Conservation (phyloP, 2,797 vertebrate genomes). For the Ptychadena robeensis region DNA sequence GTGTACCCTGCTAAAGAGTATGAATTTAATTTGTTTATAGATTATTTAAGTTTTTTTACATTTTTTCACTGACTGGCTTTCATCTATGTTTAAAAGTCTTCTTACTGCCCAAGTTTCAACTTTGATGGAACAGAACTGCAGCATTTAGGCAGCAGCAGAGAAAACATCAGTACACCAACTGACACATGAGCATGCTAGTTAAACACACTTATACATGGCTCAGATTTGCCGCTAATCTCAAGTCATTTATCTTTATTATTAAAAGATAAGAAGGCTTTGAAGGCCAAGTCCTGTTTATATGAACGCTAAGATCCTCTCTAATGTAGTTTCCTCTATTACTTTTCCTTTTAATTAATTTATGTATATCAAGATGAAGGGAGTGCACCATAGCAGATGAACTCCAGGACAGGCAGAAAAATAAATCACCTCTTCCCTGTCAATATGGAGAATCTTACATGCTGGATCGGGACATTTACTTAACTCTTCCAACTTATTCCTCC, state of each 20-base stretch:
- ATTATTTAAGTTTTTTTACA: background rate
- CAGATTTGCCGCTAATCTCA: constrained; percentile 55
- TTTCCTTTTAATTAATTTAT: constrained; percentile 70
- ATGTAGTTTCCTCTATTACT: constrained; percentile 79
- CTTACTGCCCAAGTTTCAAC: background rate
- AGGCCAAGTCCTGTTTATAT: constrained; percentile 77
- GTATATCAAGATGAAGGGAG: constrained; percentile 83
- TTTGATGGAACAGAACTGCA: constrained; percentile 30
- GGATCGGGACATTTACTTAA: constrained; percentile 67
- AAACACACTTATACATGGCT: constrained; percentile 40
- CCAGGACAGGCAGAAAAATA: constrained; percentile 77
- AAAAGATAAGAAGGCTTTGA: constrained; percentile 74
- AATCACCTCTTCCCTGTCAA: constrained; percentile 76
- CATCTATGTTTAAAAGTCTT: background rate
- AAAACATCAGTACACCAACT: constrained; percentile 22
- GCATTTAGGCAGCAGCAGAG: constrained; percentile 19
- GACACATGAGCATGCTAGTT: constrained; percentile 36
- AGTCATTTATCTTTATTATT: constrained; percentile 60
- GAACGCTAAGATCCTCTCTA: constrained; percentile 73
- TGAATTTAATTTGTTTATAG: too few relatives aligned
- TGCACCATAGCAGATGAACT: constrained; percentile 77
- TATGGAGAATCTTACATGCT: constrained; percentile 68
- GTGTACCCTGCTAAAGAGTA: too few relatives aligned
- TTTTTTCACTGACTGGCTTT: background rate
- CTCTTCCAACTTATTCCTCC: constrained; percentile 73